Conservation (phyloP, 2,888 invertebrate species). For the Notodonta dromedarius region DNA sequence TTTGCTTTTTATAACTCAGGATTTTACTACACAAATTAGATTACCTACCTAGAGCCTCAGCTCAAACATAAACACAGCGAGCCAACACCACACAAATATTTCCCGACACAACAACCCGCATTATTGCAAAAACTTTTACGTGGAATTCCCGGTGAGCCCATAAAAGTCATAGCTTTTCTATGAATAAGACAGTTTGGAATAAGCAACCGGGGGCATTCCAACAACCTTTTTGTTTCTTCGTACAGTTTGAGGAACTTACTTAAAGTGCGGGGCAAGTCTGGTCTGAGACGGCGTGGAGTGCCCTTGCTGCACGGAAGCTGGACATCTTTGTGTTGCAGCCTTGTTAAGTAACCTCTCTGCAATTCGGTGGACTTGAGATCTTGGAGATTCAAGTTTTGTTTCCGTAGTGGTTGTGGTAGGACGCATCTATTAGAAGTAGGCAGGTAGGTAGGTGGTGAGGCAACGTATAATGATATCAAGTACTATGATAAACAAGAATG, state of each 20-base stretch:
- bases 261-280: slow-evolving; percentile 29
- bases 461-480: too few relatives aligned
- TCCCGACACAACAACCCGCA: slow-evolving; percentile 8
- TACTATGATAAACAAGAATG: too few relatives aligned
- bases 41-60: background rate
- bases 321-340: slow-evolving; percentile 44
- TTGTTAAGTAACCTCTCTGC: slow-evolving; percentile 38
- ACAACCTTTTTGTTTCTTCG: slow-evolving; percentile 37
- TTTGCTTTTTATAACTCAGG: too few relatives aligned
- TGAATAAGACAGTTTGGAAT: slow-evolving; percentile 28
- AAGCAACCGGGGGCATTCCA: slow-evolving; percentile 24
- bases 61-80: background rate
- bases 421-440: too few relatives aligned
- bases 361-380: slow-evolving; percentile 19
- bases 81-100: background rate
- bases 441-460: too few relatives aligned
- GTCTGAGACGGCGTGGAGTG: slow-evolving; percentile 12
- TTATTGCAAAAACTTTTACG: slow-evolving; percentile 27
- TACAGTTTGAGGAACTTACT: slow-evolving; percentile 39
- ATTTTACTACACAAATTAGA: too few relatives aligned
- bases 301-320: slow-evolving; percentile 26
- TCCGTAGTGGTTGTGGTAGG: too few relatives aligned
- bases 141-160: slow-evolving; percentile 19
- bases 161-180: slow-evolving; percentile 34
- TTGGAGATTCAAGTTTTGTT: too few relatives aligned